Evolutionary conservation across 2,113 vertebrate species (phyloP).

Genomic region (Crotalus viridis): DNA sequence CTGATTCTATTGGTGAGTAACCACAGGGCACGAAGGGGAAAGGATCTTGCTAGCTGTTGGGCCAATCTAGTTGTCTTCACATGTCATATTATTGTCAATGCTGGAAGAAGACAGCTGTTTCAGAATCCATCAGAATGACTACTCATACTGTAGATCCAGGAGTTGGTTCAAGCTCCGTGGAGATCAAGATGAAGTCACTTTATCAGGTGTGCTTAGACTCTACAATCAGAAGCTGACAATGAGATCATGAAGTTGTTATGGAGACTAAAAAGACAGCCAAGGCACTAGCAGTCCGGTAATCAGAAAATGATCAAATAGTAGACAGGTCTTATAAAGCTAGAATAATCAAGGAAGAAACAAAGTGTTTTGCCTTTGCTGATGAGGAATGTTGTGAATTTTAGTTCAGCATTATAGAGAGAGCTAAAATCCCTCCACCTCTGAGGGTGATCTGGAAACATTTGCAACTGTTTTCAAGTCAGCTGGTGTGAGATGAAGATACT

Average conservation of each 20-base stretch:
- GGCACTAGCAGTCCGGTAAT: background rate
- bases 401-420: background rate
- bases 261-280: background rate
- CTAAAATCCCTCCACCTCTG: background rate
- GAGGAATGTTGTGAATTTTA: background rate
- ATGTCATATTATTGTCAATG: background rate
- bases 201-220: background rate
- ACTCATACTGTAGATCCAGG: background rate
- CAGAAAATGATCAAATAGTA: background rate
- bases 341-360: background rate
- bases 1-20: constrained; percentile 80
- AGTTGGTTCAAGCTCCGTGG: background rate
- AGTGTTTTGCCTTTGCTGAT: background rate
- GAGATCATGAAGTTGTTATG: background rate
- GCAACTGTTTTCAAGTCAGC: background rate
- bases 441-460: background rate
- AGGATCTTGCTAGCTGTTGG: background rate
- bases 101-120: background rate
- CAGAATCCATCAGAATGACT: background rate
- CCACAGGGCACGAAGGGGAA: too few relatives aligned
- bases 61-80: too few relatives aligned
- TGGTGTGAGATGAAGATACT: too few relatives aligned
- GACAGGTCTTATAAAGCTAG: background rate
- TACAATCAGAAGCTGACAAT: background rate
- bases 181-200: background rate